Conservation (phyloP, 2,797 vertebrate genomes). For the Perodicticus potto region DNA sequence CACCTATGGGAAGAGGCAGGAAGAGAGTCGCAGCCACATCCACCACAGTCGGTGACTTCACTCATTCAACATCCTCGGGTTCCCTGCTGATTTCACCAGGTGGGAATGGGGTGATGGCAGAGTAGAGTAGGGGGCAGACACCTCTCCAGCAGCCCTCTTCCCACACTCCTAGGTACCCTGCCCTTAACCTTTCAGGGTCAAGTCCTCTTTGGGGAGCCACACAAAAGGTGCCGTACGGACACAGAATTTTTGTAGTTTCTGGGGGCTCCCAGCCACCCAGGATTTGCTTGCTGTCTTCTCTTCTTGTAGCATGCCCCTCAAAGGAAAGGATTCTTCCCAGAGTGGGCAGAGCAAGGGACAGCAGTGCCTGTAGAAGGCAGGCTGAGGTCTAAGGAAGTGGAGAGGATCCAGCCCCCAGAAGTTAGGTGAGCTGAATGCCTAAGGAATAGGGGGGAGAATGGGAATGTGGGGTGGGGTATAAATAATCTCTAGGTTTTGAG, state of each 20-base stretch:
- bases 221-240: neutral
- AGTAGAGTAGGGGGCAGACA: neutral
- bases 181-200: neutral
- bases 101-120: neutral
- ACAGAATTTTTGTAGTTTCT: neutral
- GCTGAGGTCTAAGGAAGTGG: neutral
- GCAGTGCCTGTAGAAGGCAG: neutral
- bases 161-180: neutral
- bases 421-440: neutral
- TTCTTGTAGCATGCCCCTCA: neutral
- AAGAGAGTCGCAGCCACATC: neutral
- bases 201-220: neutral
- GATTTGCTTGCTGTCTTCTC: neutral
- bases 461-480: neutral
- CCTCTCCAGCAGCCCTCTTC: neutral
- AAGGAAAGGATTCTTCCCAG: neutral
- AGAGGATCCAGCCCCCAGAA: neutral
- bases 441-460: neutral
- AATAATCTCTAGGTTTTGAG: neutral
- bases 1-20: constrained; percentile 87
- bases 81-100: neutral
- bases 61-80: neutral
- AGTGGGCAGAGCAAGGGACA: neutral
- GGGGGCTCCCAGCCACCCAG: neutral
- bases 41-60: neutral